phyloP scores from a whole-genome alignment of 2,888 invertebrate species.

The Linyphia triangularis region DNA sequence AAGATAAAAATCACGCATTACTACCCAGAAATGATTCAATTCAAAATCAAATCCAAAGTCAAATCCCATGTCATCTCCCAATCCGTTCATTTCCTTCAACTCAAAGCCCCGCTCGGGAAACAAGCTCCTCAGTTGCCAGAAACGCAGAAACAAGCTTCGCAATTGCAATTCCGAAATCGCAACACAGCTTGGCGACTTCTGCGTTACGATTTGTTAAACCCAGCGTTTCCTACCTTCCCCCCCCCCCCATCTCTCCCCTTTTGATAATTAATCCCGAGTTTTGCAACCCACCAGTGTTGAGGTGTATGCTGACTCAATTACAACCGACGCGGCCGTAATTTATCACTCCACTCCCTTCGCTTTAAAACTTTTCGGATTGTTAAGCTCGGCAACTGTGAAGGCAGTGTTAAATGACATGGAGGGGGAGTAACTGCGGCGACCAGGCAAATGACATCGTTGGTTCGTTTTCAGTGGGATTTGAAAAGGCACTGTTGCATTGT shows the following conservation, averaged over 20 bases:
- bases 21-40: too few relatives aligned
- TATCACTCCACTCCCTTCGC: conserved; percentile 38
- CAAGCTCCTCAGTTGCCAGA: too few relatives aligned
- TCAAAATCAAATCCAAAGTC: too few relatives aligned
- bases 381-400: conserved; percentile 6
- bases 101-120: too few relatives aligned
- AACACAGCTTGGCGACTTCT: conserved; percentile 36
- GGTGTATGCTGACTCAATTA: conserved; percentile 39
- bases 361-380: conserved; percentile 58
- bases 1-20: too few relatives aligned
- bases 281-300: conserved; percentile 2
- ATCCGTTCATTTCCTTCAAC: too few relatives aligned
- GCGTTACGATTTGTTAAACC: conserved; percentile 28
- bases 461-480: conserved; percentile 19
- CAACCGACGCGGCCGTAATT: conserved; percentile 23
- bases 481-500: too few relatives aligned
- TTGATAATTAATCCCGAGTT: conserved; percentile 66
- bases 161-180: conserved; percentile 16
- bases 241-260: too few relatives aligned
- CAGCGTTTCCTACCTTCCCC: not conserved
- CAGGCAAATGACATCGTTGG: not conserved
- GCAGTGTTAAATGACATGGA: conserved; percentile 33
- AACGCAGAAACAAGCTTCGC: too few relatives aligned
- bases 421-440: not conserved
- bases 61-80: too few relatives aligned